Base-by-base conservation (phyloP, 2,113 vertebrate genomes). In the Naja naja region DNA sequence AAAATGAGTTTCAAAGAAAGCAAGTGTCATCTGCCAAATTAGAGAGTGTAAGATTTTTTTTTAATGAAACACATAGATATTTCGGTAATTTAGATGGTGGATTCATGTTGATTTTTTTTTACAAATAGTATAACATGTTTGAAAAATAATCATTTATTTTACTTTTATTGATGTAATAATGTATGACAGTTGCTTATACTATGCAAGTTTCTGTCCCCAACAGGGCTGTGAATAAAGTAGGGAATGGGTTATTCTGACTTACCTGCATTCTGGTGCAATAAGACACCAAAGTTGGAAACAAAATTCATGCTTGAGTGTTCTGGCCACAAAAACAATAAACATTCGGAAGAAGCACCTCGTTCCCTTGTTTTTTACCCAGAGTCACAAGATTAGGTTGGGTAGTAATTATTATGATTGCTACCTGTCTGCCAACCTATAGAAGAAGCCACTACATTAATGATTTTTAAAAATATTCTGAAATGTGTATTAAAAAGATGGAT, bases 31-130 rank as follows among this genome's bases (percentile, higher is more conserved):
- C 64, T 91, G 92, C 87, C 92, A 43, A 94, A 93, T 56, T 64
- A 43, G 92, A 95, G 20, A 58, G 7, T 95, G 96, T 97, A 96
- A 96, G 87, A 7, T 30, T 60, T 6, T 9, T 69, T 39, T 69
- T 69, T 18, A 6, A 69, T 69, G 14, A 14, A 39, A 56, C 49
- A 90, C 16, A 20, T 45, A 47, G 23, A 45, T 89, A 89, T 18
- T 64, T 60, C 6, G 9, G 2, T 53, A 74, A n/a, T 81, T 43
- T 34, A 30, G 49, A 27, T 69, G 60, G 23, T 12, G 6, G 39
- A 1, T 25, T 45, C 2, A 39, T 11, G 54, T 60, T 88, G 27
- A 6, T 14, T 39, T 22, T 88, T 7, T 58, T 87, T 49, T 30
- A 92, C 7, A 54, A 39, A 3, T 53, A 22, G 34, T 85, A 25